Base-by-base conservation (phyloP, 2,888 invertebrate genomes). In the Melipona beecheii region DNA sequence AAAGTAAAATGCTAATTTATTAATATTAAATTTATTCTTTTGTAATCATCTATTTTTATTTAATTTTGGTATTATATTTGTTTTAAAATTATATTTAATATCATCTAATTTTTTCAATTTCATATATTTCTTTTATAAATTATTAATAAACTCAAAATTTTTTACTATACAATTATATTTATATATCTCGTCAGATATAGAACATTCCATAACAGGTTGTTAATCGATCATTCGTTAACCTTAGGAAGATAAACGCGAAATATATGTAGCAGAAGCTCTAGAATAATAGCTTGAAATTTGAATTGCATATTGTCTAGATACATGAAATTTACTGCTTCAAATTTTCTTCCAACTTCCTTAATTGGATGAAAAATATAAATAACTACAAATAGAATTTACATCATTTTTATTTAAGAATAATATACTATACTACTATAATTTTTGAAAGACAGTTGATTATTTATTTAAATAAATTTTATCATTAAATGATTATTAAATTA, bases 201-300 rank as follows among this genome's bases (percentile, higher is more conserved):
- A 52, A n/a, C 27, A 21, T 52, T 50, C 31, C 68, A 73, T 84
- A 83, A 83, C 84, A 84, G 84, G 84, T 84, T 83, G 83, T 72
- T 83, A 78, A 84, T 84, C 83, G 83, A 84, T 84, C 83, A 83
- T 76, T 84, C 83, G 69, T 82, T 78, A 78, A 72, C 70, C 78
- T 78, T 75, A 43, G 58, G 21, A 70, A 62, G 43, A 81, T 74
- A 52, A 73, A 65, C 69, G 21, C 13, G 62, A 66, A 81, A 76
- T 65, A 58, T 64, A 76, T 65, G 70, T 64, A 76, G 43, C 60
- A 54, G 60, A 78, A 68, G 49, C 60, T 36, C 69, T 64, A 54
- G 52, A 70, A 65, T 49, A 65, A 65, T 56, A 49, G 50, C 56
- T 27, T 73, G n/a, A 74, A 80, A 79, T 70, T 83, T 74, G 43